These are phyloP conservation scores for Conops quadrifasciatus DNA, from an alignment of 2,888 invertebrate genomes.

Conservation along the genomic window DNA sequence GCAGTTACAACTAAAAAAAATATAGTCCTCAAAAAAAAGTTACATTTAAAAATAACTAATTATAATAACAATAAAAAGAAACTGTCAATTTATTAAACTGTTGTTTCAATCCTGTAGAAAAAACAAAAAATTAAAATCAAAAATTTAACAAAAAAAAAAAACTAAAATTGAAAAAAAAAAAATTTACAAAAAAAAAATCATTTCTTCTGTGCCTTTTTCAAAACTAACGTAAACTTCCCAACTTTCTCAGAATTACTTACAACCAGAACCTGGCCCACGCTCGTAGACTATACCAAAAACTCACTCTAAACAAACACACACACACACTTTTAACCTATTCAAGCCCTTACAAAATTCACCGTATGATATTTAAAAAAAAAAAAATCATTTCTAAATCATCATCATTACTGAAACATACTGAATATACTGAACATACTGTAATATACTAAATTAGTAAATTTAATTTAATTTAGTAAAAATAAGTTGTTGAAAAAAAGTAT, in stretches of 20 bases:
- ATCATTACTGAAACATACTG: no score
- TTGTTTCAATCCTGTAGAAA: constrained; percentile 34
- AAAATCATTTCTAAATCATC: no score
- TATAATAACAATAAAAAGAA: constrained; percentile 37
- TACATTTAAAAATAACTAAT: constrained; percentile 16
- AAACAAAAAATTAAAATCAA: constrained; percentile 25
- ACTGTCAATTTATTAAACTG: constrained; percentile 52
- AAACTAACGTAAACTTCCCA: constrained; percentile 37
- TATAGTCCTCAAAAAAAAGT: constrained; percentile 19
- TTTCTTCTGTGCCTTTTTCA: constrained; percentile 62
- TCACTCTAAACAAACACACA: not conserved
- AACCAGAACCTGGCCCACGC: not conserved
- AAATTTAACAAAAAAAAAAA: constrained; percentile 45
- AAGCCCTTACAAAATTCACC: not conserved
- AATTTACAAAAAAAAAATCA: constrained; percentile 48
- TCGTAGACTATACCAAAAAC: not conserved
- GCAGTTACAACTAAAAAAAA: constrained; percentile 21
- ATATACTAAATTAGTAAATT: no score
- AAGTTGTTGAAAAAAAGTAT: no score
- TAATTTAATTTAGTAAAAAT: no score
- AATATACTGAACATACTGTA: no score
- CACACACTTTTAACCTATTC: constrained; percentile 7
- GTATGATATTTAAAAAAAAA: not conserved
- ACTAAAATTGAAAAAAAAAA: constrained; percentile 33
- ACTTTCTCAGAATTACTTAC: not conserved